Percentiles rank a stretch among this genome's conserved stretches.
These are phyloP conservation scores for Arothron firmamentum DNA, from an alignment of 2,113 vertebrate genomes.

Conservation along the genomic window DNA sequence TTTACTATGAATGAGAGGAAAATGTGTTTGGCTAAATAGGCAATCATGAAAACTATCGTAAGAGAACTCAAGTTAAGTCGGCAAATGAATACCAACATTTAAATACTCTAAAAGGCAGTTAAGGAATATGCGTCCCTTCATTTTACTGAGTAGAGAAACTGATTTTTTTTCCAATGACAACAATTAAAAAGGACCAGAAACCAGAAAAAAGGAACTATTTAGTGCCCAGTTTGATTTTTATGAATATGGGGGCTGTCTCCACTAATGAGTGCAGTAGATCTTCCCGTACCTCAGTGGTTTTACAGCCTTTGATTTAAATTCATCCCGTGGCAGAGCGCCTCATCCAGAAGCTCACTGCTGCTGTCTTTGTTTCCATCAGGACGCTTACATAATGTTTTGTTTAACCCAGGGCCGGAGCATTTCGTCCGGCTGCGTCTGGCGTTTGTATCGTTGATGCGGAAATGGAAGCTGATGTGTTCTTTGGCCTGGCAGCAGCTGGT, in stretches of 20 bases:
- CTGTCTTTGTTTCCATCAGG: constrained; percentile 21
- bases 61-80: background rate
- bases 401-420: constrained; percentile 39
- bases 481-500: constrained; percentile 8
- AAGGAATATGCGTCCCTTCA: background rate
- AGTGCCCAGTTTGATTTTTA: constrained; percentile 16
- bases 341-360: constrained; percentile 28
- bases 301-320: constrained; percentile 39
- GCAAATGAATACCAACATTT: background rate
- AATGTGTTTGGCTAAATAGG: background rate
- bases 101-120: background rate
- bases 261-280: constrained; percentile 26
- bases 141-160: background rate
- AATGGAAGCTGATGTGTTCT: constrained; percentile 22
- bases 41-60: background rate
- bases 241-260: constrained; percentile 8
- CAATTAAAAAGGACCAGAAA: constrained; percentile 7
- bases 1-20: background rate
- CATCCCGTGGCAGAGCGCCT: constrained; percentile 23
- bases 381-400: constrained; percentile 40
- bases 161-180: constrained; percentile 1
- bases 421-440: constrained; percentile 13
- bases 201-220: constrained; percentile 6
- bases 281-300: constrained; percentile 35
- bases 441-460: constrained; percentile 10